phyloP scores from a whole-genome alignment of 1,140 invertebrate genomes.

The Hylaeus anthracinus region DNA sequence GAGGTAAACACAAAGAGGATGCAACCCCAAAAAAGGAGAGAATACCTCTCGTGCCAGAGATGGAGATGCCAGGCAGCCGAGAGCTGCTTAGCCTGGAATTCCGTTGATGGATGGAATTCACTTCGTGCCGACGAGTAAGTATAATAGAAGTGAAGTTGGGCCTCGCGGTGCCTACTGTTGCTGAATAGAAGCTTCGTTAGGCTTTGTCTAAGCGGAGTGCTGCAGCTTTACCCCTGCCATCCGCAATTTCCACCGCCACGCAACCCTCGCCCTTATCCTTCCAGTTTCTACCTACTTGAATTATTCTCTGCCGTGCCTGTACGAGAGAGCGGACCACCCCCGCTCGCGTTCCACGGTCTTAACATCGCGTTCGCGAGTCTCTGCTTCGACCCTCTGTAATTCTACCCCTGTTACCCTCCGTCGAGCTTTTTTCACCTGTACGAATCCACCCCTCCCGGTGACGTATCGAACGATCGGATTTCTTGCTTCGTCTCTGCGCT shows the following conservation, averaged over 20 bases:
- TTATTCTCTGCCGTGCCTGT: constrained; percentile 33
- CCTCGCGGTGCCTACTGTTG: constrained; percentile 65
- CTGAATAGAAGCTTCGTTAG: constrained; percentile 70
- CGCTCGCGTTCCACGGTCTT: neutral
- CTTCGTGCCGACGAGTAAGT: constrained; percentile 60
- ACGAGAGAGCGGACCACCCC: constrained; percentile 30
- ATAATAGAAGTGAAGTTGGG: constrained; percentile 69
- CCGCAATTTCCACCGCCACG: constrained; percentile 43
- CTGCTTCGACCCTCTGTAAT: neutral
- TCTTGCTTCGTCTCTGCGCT: too few relatives aligned
- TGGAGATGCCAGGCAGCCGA: constrained; percentile 40
- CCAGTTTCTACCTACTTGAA: constrained; percentile 43
- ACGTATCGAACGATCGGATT: too few relatives aligned
- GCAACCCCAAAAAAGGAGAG: constrained; percentile 45
- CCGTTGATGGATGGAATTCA: constrained; percentile 67
- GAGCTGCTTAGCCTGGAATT: constrained; percentile 62
- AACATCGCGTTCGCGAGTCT: constrained; percentile 2
- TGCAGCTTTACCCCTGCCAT: constrained; percentile 49
- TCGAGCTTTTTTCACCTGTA: neutral
- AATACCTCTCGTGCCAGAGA: constrained; percentile 38
- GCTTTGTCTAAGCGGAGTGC: constrained; percentile 66
- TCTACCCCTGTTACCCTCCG: neutral
- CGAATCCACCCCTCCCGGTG: neutral
- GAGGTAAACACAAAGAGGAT: constrained; percentile 44
- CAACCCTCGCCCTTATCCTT: constrained; percentile 41